Evolutionary conservation across 1,140 invertebrate species (phyloP), one percentile per base, ranked within the genome.

Genomic region (Dinoponera quadriceps): DNA sequence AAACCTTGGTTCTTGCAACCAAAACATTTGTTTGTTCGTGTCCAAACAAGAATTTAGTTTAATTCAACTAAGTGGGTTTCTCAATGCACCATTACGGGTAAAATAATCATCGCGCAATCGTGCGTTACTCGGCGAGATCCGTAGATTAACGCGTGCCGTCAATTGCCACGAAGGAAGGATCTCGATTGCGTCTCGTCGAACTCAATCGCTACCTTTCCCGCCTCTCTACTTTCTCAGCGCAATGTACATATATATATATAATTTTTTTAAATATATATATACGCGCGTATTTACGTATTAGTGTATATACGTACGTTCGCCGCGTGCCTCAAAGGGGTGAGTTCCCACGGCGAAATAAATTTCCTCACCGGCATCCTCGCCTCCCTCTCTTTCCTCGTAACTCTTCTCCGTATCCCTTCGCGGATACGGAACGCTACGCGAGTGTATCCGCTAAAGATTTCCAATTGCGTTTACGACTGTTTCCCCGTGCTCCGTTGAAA

Each of bases 391-490:
- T 9, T 44, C 48, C 44, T 3, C 65, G 75, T 22, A 27, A 55
- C n/a, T 78, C 75, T 54, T 54, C 48, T 66, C 44, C 33, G n/a
- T 44, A 44, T 66, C 48, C n/a, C 75, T 48, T 80, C 22, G 62
- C 51, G 74, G 27, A 49, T n/a, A 48, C 33, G 44, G 83, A 16
- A 84, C 62, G 59, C 66, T 48, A 44, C 51, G 57, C 11, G 27
- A 80, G 83, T 84, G 77, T 87, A 87, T 87, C 71, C 68, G 44
- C 57, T 72, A 87, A 87, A 82, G 57, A 72, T 87, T 87, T 85
- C 77, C 86, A 87, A 85, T 88, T 87, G 86, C 82, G 78, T 88
- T 84, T 88, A 88, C 73, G 82, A 57, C 57, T 54, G 55, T 69
- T 80, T 54, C 66, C 75, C 29, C 74, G 62, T 55, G 49, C 49